A percentile compares a stretch with the other conserved stretches of the same genome.
Conservation (phyloP, 2,797 vertebrate species). For the Neosilurus hyrtlii region DNA sequence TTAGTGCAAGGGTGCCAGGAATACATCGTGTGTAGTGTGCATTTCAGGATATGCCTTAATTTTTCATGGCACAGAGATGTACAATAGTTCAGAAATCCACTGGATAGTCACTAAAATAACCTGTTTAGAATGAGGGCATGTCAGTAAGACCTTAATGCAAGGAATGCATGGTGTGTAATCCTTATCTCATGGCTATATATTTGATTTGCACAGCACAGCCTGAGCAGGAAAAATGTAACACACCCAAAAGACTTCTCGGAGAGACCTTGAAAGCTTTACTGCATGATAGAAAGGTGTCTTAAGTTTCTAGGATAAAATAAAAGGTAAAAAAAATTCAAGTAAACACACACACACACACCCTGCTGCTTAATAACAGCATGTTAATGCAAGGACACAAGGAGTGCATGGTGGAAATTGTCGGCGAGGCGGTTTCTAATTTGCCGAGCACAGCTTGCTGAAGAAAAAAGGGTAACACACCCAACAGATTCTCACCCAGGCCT, state of each 20-base stretch:
- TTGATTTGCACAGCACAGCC: not conserved
- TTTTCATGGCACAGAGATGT: not conserved
- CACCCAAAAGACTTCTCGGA: slow-evolving; percentile 3
- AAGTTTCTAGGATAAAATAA: not conserved
- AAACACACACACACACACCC: not conserved
- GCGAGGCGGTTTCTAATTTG: not conserved
- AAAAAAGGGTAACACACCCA: slow-evolving; percentile 4
- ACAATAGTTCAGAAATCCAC: not conserved
- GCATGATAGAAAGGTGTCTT: not conserved
- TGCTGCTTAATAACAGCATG: not conserved
- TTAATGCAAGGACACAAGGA: not conserved
- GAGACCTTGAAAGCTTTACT: not conserved
- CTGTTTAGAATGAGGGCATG: not conserved
- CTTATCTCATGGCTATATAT: not conserved
- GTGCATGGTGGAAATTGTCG: not conserved
- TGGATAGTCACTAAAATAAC: not conserved
- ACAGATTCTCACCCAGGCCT: not conserved
- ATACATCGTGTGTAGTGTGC: not conserved
- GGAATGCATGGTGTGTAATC: not conserved
- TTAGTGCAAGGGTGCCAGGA: not conserved
- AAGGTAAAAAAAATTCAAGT: not conserved
- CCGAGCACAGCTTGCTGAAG: not conserved
- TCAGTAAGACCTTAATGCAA: not conserved
- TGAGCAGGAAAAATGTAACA: not conserved
- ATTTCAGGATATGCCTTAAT: not conserved